These are phyloP conservation scores for Brassicogethes aeneus DNA, from an alignment of 2,888 invertebrate genomes.

Conservation along the genomic window DNA sequence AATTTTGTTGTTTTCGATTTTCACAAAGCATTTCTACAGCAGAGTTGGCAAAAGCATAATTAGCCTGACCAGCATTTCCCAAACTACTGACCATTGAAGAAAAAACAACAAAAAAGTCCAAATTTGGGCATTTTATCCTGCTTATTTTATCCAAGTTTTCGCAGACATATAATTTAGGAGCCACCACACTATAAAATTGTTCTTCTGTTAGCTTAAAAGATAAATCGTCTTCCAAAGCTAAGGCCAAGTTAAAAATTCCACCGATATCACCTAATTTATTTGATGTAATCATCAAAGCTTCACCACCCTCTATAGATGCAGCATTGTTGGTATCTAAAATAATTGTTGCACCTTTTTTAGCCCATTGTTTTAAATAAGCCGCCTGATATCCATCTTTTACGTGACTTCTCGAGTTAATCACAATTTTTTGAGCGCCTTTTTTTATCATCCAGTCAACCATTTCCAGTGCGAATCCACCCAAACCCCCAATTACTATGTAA, in stretches of 20 bases:
- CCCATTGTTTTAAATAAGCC: constrained; percentile 37
- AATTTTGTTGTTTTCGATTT: background rate
- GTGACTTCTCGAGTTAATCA: constrained; percentile 52
- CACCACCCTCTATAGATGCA: constrained; percentile 35
- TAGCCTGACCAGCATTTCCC: background rate
- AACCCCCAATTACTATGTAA: constrained; percentile 42
- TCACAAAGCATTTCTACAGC: background rate
- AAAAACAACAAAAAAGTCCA: background rate
- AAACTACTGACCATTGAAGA: background rate
- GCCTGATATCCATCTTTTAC: constrained; percentile 52
- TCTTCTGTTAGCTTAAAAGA: background rate
- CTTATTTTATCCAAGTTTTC: background rate
- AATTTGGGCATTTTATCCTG: background rate
- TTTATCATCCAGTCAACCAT: constrained; percentile 50
- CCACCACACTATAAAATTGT: background rate
- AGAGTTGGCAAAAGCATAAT: background rate
- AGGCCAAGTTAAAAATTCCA: constrained; percentile 56
- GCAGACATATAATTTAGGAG: background rate
- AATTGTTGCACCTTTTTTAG: constrained; percentile 31
- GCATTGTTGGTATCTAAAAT: constrained; percentile 39
- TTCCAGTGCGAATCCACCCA: constrained; percentile 60
- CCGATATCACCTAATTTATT: constrained; percentile 46
- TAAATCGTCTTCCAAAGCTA: background rate
- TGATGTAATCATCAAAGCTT: constrained; percentile 37
- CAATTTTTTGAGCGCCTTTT: constrained; percentile 49